Conservation (phyloP, 2,113 vertebrate species). For the Zosterops lateralis region DNA sequence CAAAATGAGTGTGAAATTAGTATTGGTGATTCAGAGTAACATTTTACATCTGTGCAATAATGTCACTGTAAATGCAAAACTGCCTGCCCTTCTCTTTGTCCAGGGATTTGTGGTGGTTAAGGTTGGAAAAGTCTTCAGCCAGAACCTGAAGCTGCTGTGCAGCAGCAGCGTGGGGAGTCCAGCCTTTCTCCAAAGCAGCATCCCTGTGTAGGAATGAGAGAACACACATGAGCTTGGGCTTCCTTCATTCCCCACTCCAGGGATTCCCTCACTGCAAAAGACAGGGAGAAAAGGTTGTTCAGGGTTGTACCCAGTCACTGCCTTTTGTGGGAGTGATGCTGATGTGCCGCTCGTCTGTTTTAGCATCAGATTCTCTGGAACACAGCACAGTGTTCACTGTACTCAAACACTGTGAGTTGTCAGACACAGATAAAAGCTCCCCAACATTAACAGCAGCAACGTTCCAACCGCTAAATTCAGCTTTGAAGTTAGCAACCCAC, state of each 20-base stretch:
- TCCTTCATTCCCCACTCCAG: rapidly evolving
- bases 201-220: not conserved
- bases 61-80: not conserved
- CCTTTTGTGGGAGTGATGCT: not conserved
- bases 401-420: not conserved
- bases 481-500: slow-evolving; percentile 44
- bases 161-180: not conserved
- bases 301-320: not conserved
- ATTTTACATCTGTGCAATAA: not conserved
- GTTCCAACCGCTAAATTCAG: not conserved
- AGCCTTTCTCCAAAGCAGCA: not conserved
- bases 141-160: not conserved
- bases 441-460: not conserved
- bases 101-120: rapidly evolving
- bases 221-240: not conserved
- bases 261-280: not conserved
- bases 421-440: slow-evolving; percentile 18
- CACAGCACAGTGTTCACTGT: not conserved
- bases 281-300: not conserved
- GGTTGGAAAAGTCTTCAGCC: not conserved
- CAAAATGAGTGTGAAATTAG: not conserved
- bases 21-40: not conserved
- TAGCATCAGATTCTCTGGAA: not conserved
- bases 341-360: not conserved
- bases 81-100: not conserved